Evolutionary conservation across 2,113 vertebrate species (phyloP).

Genomic region (Suncus etruscus): DNA sequence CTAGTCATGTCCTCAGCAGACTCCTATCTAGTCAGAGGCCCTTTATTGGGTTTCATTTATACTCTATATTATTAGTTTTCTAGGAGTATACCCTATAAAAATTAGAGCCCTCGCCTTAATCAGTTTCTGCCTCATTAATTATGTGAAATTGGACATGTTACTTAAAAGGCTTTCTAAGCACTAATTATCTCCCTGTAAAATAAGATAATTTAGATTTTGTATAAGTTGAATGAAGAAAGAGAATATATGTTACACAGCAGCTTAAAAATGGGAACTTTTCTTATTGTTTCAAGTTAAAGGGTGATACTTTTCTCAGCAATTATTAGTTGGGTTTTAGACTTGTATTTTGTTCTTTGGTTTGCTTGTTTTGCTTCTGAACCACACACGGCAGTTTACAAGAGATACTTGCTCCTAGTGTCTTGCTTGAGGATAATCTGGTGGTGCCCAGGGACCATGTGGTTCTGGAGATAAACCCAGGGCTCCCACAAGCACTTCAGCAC

Average conservation of each 20-base stretch:
- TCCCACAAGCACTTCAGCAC: no score
- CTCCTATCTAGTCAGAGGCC: conserved; percentile 9
- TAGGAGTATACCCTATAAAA: background rate
- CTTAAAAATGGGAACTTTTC: conserved; percentile 32
- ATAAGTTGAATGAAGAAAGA: background rate
- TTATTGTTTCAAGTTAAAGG: conserved; percentile 17
- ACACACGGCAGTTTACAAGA: no score
- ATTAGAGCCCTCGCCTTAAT: background rate
- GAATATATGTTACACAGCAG: background rate
- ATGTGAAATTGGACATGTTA: background rate
- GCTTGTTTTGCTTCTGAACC: no score
- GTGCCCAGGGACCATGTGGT: no score
- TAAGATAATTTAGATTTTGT: background rate
- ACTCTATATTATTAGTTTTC: background rate
- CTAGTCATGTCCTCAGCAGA: background rate
- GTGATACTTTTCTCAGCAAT: conserved; percentile 38
- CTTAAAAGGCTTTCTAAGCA: conserved; percentile 17
- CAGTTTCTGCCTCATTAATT: background rate
- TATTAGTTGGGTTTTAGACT: conserved; percentile 1
- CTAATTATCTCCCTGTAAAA: conserved; percentile 21
- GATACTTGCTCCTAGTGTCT: no score
- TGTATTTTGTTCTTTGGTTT: background rate
- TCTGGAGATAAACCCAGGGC: no score
- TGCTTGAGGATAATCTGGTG: no score
- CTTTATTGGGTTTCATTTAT: background rate